Percentiles rank a stretch among this genome's conserved stretches.
Conservation (phyloP, 2,113 vertebrate genomes). For the cattle (Bos taurus) region DNA sequence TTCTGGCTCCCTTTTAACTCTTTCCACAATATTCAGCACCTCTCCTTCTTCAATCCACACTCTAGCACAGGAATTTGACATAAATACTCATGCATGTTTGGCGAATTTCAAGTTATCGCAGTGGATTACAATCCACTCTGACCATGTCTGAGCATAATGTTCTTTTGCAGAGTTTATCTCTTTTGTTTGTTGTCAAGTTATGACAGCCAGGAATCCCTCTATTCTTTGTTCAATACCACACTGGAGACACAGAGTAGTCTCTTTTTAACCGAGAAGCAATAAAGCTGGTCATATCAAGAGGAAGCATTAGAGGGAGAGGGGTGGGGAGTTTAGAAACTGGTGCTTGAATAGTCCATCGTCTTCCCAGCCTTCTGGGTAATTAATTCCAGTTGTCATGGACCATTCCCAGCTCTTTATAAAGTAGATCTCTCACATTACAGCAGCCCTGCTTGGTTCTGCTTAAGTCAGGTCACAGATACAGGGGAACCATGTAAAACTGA, state of each 20-base stretch:
- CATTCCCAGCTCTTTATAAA: not conserved
- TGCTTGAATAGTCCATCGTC: not conserved
- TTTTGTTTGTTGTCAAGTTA: not conserved
- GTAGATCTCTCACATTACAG: not conserved
- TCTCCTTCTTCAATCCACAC: not conserved
- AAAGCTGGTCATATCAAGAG: not conserved
- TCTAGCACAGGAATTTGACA: not conserved
- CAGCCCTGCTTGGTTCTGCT: not conserved
- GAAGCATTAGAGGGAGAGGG: fast-evolving
- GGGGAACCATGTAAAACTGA: not conserved
- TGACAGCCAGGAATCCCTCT: not conserved
- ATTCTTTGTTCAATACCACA: not conserved
- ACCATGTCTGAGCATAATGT: not conserved
- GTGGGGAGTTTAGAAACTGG: not conserved
- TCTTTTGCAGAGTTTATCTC: not conserved
- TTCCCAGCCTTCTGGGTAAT: not conserved
- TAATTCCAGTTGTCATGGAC: not conserved
- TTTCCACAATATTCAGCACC: not conserved
- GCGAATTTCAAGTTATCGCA: not conserved
- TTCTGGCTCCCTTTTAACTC: not conserved
- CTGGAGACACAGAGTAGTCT: not conserved
- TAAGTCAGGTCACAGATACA: not conserved
- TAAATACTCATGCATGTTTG: not conserved
- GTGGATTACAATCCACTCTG: not conserved
- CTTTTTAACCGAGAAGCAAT: not conserved